These are phyloP conservation scores for Olivierus martensii DNA, from an alignment of 1,140 invertebrate genomes.

Conservation along the genomic window DNA sequence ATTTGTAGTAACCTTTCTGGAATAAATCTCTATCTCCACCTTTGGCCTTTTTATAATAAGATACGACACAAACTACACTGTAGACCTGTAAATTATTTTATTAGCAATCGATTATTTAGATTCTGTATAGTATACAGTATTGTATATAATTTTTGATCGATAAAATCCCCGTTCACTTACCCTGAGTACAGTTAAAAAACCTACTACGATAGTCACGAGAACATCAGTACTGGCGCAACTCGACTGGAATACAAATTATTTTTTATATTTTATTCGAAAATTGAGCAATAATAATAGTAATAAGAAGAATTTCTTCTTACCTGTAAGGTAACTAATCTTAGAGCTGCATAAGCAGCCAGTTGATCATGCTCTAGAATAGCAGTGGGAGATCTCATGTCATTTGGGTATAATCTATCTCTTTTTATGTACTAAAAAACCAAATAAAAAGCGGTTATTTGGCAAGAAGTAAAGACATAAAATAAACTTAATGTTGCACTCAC, in stretches of 20 bases:
- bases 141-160: not conserved
- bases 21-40: constrained; percentile 11
- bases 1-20: constrained; percentile 11
- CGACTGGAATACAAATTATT: constrained; percentile 14
- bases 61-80: constrained; percentile 20
- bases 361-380: constrained; percentile 14
- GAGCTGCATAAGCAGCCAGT: constrained; percentile 19
- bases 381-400: constrained; percentile 15
- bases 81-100: constrained; percentile 13
- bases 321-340: constrained; percentile 20
- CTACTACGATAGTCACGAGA: constrained; percentile 21
- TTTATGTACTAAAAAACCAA: constrained; percentile 15
- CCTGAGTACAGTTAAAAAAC: constrained; percentile 20
- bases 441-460: constrained; percentile 11
- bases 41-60: constrained; percentile 19
- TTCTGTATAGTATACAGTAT: not conserved
- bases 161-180: not conserved
- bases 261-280: too few relatives aligned
- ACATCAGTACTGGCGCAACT: constrained; percentile 22
- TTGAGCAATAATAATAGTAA: too few relatives aligned
- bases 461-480: not conserved
- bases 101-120: not conserved
- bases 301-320: too few relatives aligned
- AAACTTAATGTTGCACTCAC: constrained; percentile 10
- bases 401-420: constrained; percentile 17